Base-by-base conservation (phyloP, 2,113 vertebrate genomes). In the Zosterops lateralis region DNA sequence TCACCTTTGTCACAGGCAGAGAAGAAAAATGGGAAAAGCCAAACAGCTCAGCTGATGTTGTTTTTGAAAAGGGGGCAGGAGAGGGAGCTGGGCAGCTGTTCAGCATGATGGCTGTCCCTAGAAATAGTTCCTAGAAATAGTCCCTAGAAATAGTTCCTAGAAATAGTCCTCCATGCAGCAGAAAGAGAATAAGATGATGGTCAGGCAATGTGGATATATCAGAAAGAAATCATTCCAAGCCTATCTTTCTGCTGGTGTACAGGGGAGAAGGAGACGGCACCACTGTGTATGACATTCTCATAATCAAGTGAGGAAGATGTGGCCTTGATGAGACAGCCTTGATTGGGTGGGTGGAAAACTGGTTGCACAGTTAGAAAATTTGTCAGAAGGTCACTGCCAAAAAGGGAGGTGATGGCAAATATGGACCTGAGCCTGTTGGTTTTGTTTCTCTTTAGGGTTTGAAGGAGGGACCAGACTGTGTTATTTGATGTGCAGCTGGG, bases 381-480 rank as follows among this genome's bases (percentile, higher is more conserved):
- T 34, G 9, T 20, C 48, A 61, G 10, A 20, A 54, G 53, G 22
- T 89, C 58, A n/a, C 21, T 14, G 5, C 50, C 31, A 61, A 72
- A 60, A 73, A 45, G 15, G 68, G 47, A 58, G 6, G 21, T 18
- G 10, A 56, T 32, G 57, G 45, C 0, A 1, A 61, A 36, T 9
- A 19, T 6, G 51, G 38, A 57, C 15, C 14, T 18, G 42, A 89
- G 29, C 15, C 15, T 1, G 1, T 10, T 8, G 18, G 16, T 32
- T 1, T 3, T 48, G 32, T 45, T 61, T n/a, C 64, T 17, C 1
- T 57, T 77, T 6, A 6, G 14, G 29, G 38, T 14, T 6, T 58
- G 65, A n/a, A 64, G 32, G 42, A 77, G 17, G 29, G 21, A 70
- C 0, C 0, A 62, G 32, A 6, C 44, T 50, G 16, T 64, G n/a